A percentile compares a stretch with the other conserved stretches of the same genome.
phyloP scores from a whole-genome alignment of 2,113 vertebrate genomes.

The Acrocephalus kingi region DNA sequence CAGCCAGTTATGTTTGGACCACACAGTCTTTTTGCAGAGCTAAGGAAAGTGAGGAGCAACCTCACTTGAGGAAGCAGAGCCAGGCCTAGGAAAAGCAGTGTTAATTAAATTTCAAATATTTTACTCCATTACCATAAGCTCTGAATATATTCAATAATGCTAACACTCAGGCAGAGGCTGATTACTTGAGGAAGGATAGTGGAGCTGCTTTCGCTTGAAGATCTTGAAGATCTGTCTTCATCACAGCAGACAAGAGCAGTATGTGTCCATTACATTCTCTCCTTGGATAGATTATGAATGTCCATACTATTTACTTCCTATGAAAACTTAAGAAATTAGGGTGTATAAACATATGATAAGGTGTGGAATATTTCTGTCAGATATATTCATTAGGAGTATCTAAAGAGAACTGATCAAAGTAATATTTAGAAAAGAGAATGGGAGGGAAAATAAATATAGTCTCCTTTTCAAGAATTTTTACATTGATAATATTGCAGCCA shows the following conservation, averaged over 20 bases:
- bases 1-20: not conserved
- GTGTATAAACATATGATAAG: not conserved
- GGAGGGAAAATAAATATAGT: not conserved
- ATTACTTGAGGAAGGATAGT: not conserved
- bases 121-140: not conserved
- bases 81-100: not conserved
- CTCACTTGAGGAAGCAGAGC: not conserved
- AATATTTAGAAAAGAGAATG: not conserved
- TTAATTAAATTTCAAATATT: not conserved
- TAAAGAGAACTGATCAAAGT: not conserved
- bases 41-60: not conserved
- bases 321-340: not conserved
- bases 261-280: not conserved
- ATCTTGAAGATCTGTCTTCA: not conserved
- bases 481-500: not conserved
- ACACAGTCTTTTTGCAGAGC: not conserved
- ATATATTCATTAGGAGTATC: not conserved
- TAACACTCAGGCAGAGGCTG: not conserved
- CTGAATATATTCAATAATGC: not conserved
- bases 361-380: not conserved
- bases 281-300: not conserved
- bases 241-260: not conserved
- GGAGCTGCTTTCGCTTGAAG: not conserved
- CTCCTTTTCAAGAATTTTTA: not conserved
- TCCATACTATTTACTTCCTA: not conserved